A percentile compares a stretch with the other conserved stretches of the same genome.
Evolutionary conservation across 2,888 invertebrate genomes (phyloP).

Genomic region (Pterostichus niger): DNA sequence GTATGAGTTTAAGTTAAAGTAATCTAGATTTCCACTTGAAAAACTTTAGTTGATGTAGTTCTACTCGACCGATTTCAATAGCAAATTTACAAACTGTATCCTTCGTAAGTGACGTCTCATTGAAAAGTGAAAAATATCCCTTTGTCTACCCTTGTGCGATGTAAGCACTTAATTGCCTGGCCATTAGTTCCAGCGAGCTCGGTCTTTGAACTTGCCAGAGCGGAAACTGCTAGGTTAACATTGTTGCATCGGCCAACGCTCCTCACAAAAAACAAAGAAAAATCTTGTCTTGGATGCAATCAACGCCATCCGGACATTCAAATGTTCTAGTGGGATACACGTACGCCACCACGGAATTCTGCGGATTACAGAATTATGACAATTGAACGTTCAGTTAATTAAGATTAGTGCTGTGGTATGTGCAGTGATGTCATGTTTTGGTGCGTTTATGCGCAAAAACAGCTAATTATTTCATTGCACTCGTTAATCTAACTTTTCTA

Average conservation of each 20-base stretch:
- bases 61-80: slow-evolving; percentile 18
- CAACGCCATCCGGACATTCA: slow-evolving; percentile 13
- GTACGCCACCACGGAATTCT: slow-evolving; percentile 14
- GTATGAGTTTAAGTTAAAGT: no score
- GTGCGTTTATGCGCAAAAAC: slow-evolving; percentile 28
- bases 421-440: slow-evolving; percentile 35
- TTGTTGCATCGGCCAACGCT: slow-evolving; percentile 43
- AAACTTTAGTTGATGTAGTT: slow-evolving; percentile 4
- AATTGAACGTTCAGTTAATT: slow-evolving; percentile 31
- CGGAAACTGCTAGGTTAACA: slow-evolving; percentile 47
- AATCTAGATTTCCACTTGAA: slow-evolving; percentile 29
- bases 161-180: slow-evolving; percentile 36
- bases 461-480: slow-evolving; percentile 40
- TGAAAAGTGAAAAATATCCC: slow-evolving; percentile 36
- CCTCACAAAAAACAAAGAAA: slow-evolving; percentile 49
- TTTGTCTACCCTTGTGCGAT: slow-evolving; percentile 33
- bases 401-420: neutral
- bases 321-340: slow-evolving; percentile 13
- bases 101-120: slow-evolving; percentile 17
- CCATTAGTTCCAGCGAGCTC: slow-evolving; percentile 50
- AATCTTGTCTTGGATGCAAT: slow-evolving; percentile 29
- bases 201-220: slow-evolving; percentile 34
- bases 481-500: slow-evolving; percentile 32
- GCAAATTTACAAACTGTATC: slow-evolving; percentile 23
- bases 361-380: slow-evolving; percentile 33